Conservation (phyloP, 2,888 invertebrate genomes). For the Busseola fusca region DNA sequence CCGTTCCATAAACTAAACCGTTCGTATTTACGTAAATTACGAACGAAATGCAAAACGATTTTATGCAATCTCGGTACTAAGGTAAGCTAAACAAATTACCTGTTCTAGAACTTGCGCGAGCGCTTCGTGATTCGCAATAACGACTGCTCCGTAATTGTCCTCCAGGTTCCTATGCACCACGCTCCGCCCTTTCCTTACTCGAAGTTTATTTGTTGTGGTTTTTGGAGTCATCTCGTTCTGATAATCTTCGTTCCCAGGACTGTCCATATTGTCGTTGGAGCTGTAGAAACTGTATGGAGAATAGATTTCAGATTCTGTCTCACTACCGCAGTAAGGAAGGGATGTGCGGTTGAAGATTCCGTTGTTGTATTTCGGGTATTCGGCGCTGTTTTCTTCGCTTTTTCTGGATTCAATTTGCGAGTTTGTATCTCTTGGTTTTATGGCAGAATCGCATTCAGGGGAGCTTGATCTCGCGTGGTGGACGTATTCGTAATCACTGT, state of each 20-base stretch:
- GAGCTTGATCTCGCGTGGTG: constrained; percentile 91
- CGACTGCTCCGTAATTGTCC: constrained; percentile 96
- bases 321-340: constrained; percentile 94
- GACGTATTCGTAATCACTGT: constrained; percentile 91
- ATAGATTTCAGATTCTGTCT: constrained; percentile 95
- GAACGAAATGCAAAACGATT: constrained; percentile 47
- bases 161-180: constrained; percentile 95
- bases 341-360: constrained; percentile 90
- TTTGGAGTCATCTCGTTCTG: constrained; percentile 83
- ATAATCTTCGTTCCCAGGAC: constrained; percentile 81
- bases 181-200: constrained; percentile 94
- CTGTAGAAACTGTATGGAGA: constrained; percentile 94
- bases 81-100: constrained; percentile 86
- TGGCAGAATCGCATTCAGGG: constrained; percentile 91
- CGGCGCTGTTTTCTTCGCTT: constrained; percentile 72
- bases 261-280: constrained; percentile 89
- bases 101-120: constrained; percentile 96
- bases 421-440: constrained; percentile 79
- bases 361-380: constrained; percentile 90
- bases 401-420: constrained; percentile 75
- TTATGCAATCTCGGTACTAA: constrained; percentile 50
- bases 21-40: constrained; percentile 19
- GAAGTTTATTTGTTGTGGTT: constrained; percentile 90
- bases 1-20: constrained; percentile 31
- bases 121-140: constrained; percentile 96